Conservation (phyloP, 2,113 vertebrate species). For the Nicator chloris region DNA sequence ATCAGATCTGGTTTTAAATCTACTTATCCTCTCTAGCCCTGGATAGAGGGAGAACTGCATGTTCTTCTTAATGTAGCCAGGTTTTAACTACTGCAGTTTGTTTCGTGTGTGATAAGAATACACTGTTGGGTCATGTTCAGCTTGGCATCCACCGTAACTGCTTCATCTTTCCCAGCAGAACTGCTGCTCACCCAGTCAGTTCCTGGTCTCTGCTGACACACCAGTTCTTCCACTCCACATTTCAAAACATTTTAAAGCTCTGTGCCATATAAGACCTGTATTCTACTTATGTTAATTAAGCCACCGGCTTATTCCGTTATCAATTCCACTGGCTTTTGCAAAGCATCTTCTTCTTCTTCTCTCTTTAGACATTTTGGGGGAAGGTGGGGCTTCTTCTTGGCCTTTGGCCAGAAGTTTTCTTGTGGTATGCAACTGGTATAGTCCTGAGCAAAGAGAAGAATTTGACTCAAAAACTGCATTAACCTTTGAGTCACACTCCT, state of each 20-base stretch:
- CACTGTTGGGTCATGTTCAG: neutral
- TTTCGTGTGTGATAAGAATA: neutral
- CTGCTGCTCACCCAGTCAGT: neutral
- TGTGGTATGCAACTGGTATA: neutral
- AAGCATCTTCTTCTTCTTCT: neutral
- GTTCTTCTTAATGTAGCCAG: neutral
- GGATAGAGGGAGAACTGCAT: neutral
- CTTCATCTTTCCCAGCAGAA: neutral
- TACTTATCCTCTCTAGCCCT: neutral
- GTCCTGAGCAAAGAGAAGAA: neutral
- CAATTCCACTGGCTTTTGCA: neutral
- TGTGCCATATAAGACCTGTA: neutral
- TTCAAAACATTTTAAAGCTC: neutral
- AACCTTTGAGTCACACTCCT: neutral
- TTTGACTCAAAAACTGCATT: neutral
- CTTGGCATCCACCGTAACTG: neutral
- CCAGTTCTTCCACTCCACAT: neutral
- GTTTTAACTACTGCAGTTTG: neutral
- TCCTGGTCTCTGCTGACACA: neutral
- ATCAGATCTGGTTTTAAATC: neutral
- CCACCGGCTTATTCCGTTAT: neutral
- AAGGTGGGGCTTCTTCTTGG: neutral
- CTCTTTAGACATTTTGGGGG: neutral
- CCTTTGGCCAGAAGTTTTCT: neutral
- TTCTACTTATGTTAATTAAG: neutral